Evolutionary conservation across 1,140 invertebrate species (phyloP).

Genomic region (Stegodyphus dumicola): DNA sequence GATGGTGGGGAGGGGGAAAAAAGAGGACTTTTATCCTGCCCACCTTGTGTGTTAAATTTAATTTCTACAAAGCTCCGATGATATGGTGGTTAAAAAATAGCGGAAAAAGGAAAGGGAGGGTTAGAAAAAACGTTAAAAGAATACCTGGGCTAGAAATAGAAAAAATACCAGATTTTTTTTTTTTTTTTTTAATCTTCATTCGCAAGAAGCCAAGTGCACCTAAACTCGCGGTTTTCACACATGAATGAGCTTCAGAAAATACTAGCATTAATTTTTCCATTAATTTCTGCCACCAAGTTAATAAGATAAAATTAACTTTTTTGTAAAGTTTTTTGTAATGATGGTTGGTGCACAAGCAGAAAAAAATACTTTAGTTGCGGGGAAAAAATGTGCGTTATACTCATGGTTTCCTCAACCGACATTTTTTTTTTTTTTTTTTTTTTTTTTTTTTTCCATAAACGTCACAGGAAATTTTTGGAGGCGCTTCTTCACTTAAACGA

Average conservation of each 20-base stretch:
- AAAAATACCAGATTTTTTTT: constrained; percentile 29
- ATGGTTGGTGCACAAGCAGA: background rate
- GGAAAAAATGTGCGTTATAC: background rate
- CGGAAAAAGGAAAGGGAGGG: background rate
- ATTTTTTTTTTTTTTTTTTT: background rate
- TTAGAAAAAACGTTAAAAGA: constrained; percentile 1
- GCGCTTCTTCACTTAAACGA: too few relatives aligned
- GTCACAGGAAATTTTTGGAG: background rate
- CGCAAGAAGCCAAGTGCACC: constrained; percentile 18
- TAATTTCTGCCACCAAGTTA: constrained; percentile 62
- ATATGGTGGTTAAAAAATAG: constrained; percentile 56
- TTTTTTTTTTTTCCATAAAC: background rate
- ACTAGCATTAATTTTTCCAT: constrained; percentile 62
- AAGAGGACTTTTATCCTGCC: constrained; percentile 23
- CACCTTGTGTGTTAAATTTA: constrained; percentile 56
- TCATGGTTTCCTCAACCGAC: background rate
- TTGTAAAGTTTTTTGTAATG: constrained; percentile 40
- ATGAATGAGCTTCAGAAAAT: constrained; percentile 49
- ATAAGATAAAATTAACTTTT: constrained; percentile 62
- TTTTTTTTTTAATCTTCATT: constrained; percentile 41
- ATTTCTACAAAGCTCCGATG: constrained; percentile 59
- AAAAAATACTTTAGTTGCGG: background rate
- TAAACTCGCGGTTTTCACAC: constrained; percentile 44
- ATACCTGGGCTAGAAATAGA: constrained; percentile 48
- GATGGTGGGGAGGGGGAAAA: constrained; percentile 3